Base-by-base conservation (phyloP, 2,888 invertebrate genomes). In the Galeruca laticollis region DNA sequence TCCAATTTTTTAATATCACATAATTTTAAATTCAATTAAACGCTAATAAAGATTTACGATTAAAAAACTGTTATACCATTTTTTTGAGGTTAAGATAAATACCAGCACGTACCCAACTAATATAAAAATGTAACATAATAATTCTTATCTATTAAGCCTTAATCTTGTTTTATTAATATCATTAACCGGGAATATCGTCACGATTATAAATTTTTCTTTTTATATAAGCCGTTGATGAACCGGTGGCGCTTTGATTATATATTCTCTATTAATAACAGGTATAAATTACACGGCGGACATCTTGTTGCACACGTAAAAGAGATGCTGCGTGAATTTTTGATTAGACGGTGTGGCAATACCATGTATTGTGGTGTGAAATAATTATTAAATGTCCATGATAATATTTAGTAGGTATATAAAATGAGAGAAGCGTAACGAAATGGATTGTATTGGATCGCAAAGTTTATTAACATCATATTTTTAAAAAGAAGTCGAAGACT, bases 201-300 rank as follows among this genome's bases (percentile, higher is more conserved):
- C 26, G 26, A 26, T 26, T 5, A 26, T 3, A 26, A 3, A 1
- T 26, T 26, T 26, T 26, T 26, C 26, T 26, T 26, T 26, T 43
- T 43, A 13, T n/a, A n/a, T 43, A 43, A 13, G 43, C 11, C n/a
- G 43, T 43, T 13, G 13, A 43, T 13, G 8, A 11, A n/a, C 43
- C 43, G 13, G 10, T 13, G 43, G 43, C 43, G 43, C 43, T n/a
- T 43, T n/a, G n/a, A 43, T 43, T 43, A 43, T n/a, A 43, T 26
- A n/a, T n/a, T n/a, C 10, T 43, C 43, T 43, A 43, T 43, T 43
- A 13, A 43, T 43, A 43, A 43, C 8, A n/a, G n/a, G n/a, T 43
- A 43, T 43, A 43, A 26, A 43, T 43, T n/a, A 43, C 43, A 43
- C n/a, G 43, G n/a, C n/a, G n/a, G 43, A 43, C n/a, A 43, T n/a